phyloP scores from a whole-genome alignment of 2,888 invertebrate genomes.

The Lasioglossum pauxillum region DNA sequence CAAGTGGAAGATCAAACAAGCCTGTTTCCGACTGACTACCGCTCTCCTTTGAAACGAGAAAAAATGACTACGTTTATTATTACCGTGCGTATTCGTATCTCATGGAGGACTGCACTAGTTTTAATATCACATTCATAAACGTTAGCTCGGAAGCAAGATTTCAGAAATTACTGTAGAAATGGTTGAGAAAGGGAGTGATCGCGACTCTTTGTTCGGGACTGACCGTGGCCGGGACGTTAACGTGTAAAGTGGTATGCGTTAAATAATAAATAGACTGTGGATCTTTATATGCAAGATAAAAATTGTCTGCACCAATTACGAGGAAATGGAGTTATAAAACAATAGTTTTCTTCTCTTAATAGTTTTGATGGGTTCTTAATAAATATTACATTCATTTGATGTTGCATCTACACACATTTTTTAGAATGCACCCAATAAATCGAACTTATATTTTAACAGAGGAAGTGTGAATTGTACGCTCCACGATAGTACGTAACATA shows the following conservation, averaged over 20 bases:
- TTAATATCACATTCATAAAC: neutral
- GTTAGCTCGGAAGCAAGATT: neutral
- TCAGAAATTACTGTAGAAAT: neutral
- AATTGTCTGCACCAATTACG: neutral
- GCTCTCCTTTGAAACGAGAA: neutral
- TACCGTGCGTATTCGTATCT: neutral
- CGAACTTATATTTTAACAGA: too few species aligned
- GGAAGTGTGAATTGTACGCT: too few species aligned
- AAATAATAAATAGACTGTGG: neutral
- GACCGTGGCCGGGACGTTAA: neutral
- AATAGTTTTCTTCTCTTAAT: neutral
- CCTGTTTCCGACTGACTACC: neutral
- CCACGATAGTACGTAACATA: too few species aligned
- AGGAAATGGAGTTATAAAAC: neutral
- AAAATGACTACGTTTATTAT: constrained; percentile 6
- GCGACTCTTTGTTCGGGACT: neutral
- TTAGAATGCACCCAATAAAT: too few species aligned
- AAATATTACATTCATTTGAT: neutral
- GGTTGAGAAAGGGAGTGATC: neutral
- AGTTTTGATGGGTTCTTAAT: too few species aligned
- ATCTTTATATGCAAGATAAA: neutral
- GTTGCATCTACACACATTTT: neutral
- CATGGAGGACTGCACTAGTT: neutral
- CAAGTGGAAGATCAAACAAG: neutral
- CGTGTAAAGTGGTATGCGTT: neutral